phyloP scores from a whole-genome alignment of 2,888 invertebrate genomes.

The Megamerina dolium region DNA sequence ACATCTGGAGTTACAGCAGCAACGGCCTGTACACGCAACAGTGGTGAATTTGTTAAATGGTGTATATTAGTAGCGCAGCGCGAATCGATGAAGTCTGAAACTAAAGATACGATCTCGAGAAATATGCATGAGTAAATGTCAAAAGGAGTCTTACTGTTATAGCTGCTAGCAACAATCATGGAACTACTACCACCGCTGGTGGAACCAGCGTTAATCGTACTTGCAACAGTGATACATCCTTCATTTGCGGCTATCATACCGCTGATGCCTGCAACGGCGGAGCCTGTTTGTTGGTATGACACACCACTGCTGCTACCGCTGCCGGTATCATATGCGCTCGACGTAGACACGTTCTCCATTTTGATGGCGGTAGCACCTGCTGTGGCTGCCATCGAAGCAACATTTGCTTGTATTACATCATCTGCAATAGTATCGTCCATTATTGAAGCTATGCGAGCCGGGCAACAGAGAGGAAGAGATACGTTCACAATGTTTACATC shows the following conservation, averaged over 20 bases:
- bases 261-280: constrained; percentile 16
- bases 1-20: no score
- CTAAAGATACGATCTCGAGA: no score
- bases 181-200: constrained; percentile 36
- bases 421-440: constrained; percentile 84
- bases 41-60: constrained; percentile 41
- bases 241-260: constrained; percentile 31
- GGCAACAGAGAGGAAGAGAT: not conserved
- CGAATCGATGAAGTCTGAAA: constrained; percentile 48
- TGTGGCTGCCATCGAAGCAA: no score
- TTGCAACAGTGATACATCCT: constrained; percentile 21
- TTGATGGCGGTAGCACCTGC: constrained; percentile 76
- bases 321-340: constrained; percentile 66
- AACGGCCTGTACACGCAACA: constrained; percentile 35
- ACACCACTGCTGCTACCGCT: not conserved
- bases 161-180: constrained; percentile 71
- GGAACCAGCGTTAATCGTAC: no score
- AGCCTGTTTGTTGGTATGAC: constrained; percentile 37
- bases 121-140: no score
- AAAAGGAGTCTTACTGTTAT: constrained; percentile 68
- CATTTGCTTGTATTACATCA: constrained; percentile 53
- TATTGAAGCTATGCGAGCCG: constrained; percentile 89
- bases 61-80: no score
- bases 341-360: constrained; percentile 64
- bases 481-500: not conserved